Conservation (phyloP, 2,888 invertebrate species). For the Erebia aethiops region DNA sequence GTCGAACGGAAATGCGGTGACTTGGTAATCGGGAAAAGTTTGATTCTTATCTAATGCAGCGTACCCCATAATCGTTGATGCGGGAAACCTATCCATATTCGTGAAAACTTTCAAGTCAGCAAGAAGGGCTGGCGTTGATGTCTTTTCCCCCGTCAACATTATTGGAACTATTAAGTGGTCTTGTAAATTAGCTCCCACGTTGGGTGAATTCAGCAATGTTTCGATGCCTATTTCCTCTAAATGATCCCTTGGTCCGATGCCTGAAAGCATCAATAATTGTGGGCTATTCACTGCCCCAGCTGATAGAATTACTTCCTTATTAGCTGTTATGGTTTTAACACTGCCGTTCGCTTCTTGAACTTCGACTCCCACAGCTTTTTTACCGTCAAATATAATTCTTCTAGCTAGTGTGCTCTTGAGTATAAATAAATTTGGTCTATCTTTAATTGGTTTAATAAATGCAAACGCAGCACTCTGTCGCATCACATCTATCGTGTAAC, state of each 20-base stretch:
- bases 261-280: constrained; percentile 62
- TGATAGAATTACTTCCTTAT: constrained; percentile 59
- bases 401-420: constrained; percentile 53
- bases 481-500: constrained; percentile 47
- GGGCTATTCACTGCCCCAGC: constrained; percentile 61
- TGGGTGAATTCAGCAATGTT: constrained; percentile 49
- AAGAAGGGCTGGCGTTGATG: constrained; percentile 34
- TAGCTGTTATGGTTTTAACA: constrained; percentile 41
- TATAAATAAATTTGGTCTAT: constrained; percentile 55
- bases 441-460: constrained; percentile 52
- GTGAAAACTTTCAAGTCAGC: constrained; percentile 47
- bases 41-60: constrained; percentile 54
- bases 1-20: constrained; percentile 47
- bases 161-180: constrained; percentile 57
- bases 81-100: constrained; percentile 50
- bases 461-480: constrained; percentile 52
- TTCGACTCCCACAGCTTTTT: constrained; percentile 53
- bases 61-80: constrained; percentile 53
- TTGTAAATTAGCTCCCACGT: constrained; percentile 59
- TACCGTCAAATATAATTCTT: constrained; percentile 53
- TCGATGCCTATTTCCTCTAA: constrained; percentile 51
- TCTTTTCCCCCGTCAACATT: constrained; percentile 45
- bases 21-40: constrained; percentile 58
- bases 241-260: constrained; percentile 58
- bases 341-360: constrained; percentile 45